phyloP scores from a whole-genome alignment of 92 coral and sea anemone genomes.

The Bergia puertoricense region DNA sequence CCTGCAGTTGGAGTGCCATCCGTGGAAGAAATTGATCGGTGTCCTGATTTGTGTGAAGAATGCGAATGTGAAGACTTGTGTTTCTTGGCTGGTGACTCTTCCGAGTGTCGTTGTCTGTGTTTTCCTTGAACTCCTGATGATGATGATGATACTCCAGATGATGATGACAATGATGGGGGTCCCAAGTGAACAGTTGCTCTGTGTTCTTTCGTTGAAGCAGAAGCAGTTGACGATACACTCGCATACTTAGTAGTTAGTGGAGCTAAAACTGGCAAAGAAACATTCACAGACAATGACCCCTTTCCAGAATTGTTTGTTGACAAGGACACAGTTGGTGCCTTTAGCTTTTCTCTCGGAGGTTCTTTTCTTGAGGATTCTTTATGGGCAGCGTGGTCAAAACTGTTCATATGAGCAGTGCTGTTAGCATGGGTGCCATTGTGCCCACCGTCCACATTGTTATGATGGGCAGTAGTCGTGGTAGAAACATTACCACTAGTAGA shows the following conservation, averaged over 20 bases:
- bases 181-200: conserved; percentile 63
- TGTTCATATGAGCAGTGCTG: conserved; percentile 34
- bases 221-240: conserved; percentile 63
- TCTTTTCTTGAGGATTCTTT: conserved; percentile 47
- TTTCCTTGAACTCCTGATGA: conserved; percentile 53
- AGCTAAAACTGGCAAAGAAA: conserved; percentile 77
- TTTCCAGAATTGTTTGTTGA: conserved; percentile 81
- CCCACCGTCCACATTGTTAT: conserved; percentile 55
- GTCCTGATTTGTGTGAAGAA: conserved; percentile 51
- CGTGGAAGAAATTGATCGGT: conserved; percentile 59
- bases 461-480: conserved; percentile 23
- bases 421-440: conserved; percentile 58
- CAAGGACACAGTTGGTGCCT: conserved; percentile 67
- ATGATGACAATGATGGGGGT: conserved; percentile 46
- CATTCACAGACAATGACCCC: conserved; percentile 70
- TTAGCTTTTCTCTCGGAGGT: conserved; percentile 53
- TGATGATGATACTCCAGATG: conserved; percentile 47
- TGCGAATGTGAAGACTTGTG: conserved; percentile 80
- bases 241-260: conserved; percentile 97
- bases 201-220: conserved; percentile 57
- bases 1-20: conserved; percentile 41
- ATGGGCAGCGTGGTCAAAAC: conserved; percentile 26
- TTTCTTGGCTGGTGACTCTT: conserved; percentile 81
- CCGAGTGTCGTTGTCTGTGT: conserved; percentile 75
- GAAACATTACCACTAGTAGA: conserved; percentile 33